Conservation (phyloP, 2,797 vertebrate genomes). For the Neopelma chrysocephalum region DNA sequence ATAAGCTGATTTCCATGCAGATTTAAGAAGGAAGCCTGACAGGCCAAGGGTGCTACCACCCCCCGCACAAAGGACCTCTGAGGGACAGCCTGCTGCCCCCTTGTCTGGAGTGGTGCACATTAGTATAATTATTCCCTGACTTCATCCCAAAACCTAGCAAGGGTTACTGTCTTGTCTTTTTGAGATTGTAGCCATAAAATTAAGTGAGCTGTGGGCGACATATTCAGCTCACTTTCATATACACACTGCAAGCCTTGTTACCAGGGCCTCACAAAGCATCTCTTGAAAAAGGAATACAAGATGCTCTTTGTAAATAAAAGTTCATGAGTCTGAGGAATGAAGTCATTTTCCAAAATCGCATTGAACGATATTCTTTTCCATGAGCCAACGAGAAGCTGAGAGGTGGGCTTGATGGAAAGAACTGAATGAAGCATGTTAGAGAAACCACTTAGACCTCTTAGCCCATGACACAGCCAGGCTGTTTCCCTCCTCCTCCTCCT, state of each 20-base stretch:
- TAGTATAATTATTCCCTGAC: neutral
- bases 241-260: constrained; percentile 82
- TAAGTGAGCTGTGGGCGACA: constrained; percentile 57
- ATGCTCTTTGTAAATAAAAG: constrained; percentile 85
- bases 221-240: constrained; percentile 58
- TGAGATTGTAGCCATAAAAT: constrained; percentile 50
- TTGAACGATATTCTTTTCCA: constrained; percentile 70
- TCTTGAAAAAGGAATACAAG: constrained; percentile 82
- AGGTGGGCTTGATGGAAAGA: constrained; percentile 37
- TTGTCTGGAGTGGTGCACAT: neutral
- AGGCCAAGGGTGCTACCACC: neutral
- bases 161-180: constrained; percentile 49
- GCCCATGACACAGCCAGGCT: constrained; percentile 8
- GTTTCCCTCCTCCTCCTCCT: neutral
- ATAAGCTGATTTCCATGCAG: neutral
- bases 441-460: constrained; percentile 19
- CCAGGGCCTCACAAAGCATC: constrained; percentile 78
- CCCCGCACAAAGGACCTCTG: neutral
- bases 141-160: constrained; percentile 32
- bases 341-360: constrained; percentile 75
- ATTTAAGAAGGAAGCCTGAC: neutral
- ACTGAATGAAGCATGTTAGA: constrained; percentile 31
- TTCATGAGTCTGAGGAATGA: constrained; percentile 78
- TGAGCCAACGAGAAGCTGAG: neutral
- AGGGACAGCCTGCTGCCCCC: neutral